Base-by-base conservation (phyloP, 2,888 invertebrate genomes). In the Chymomyza caudatula region DNA sequence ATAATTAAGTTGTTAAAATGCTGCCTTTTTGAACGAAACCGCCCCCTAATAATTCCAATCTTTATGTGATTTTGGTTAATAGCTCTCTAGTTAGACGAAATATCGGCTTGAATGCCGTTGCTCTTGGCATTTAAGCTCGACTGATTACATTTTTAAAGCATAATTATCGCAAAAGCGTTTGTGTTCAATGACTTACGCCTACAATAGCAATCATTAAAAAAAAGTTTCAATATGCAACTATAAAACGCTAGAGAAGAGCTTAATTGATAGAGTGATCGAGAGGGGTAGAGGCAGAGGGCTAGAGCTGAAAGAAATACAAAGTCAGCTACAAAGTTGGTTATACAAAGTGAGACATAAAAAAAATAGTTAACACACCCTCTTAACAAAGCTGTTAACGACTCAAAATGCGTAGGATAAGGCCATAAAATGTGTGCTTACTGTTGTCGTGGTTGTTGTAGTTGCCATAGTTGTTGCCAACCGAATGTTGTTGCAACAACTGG, bases 311-410 rank as follows among this genome's bases (percentile, higher is more conserved):
- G 6, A 15, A 47, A 47, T n/a, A 6, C 15, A 15, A 17, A 47
- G 5, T 47, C 6, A 13, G 19, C 47, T 47, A 53, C 43, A 58
- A 29, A 58, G 71, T 67, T 65, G 79, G 74, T 69, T 78, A 65
- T 79, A 65, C 73, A 79, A 78, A 74, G 76, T 82, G 73, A 83
- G 76, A 80, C 77, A 80, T 78, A 82, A 80, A 79, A 29, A 37
- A 84, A 76, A 83, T 76, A 83, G 68, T 82, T 74, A 83, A 82
- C 83, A 83, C 83, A 77, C 84, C 83, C 76, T 83, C 77, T 73
- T 37, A 74, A 82, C 82, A 77, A 80, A 83, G 82, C 78, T 84
- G 80, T 82, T 84, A 83, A 83, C 84, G 82, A 73, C 76, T 68
- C 69, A 62, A 76, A 81, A 81, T 83, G 81, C 81, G 81, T 81